Evolutionary conservation across 2,113 vertebrate species (phyloP).

Genomic region (Psilopsiagon aurifrons): DNA sequence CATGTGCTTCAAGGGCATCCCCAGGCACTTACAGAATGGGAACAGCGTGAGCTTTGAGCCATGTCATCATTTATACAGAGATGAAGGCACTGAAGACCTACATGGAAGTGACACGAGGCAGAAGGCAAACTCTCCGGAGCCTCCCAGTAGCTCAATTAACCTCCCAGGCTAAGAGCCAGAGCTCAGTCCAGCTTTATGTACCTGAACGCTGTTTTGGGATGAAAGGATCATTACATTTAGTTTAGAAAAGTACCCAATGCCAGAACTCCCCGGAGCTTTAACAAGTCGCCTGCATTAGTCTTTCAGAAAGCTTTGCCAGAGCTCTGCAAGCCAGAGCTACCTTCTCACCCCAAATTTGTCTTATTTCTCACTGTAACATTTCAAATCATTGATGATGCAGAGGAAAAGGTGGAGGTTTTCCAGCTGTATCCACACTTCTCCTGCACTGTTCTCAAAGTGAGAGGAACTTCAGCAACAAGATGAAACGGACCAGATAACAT

Average conservation of each 20-base stretch:
- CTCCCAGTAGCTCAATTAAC: neutral
- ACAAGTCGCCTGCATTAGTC: neutral
- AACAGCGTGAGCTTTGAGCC: accelerated
- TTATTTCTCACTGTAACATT: neutral
- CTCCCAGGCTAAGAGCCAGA: neutral
- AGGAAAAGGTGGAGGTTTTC: neutral
- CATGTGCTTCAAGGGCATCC: neutral
- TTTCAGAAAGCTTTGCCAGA: neutral
- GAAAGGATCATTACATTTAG: neutral
- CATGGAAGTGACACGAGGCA: accelerated
- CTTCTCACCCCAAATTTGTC: neutral
- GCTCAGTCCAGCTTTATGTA: neutral
- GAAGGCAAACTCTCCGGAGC: neutral
- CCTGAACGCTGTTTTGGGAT: neutral
- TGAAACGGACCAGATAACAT: neutral
- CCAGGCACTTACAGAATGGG: accelerated
- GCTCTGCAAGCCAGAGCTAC: neutral
- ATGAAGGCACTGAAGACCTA: neutral
- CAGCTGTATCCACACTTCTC: neutral
- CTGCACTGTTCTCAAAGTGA: neutral
- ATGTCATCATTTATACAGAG: neutral
- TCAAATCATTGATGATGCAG: neutral
- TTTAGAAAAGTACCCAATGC: neutral
- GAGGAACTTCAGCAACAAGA: neutral
- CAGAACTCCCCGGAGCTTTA: neutral